A percentile compares a stretch with the other conserved stretches of the same genome.
phyloP scores from a whole-genome alignment of 2,888 invertebrate species.

The Lasiommata megera region DNA sequence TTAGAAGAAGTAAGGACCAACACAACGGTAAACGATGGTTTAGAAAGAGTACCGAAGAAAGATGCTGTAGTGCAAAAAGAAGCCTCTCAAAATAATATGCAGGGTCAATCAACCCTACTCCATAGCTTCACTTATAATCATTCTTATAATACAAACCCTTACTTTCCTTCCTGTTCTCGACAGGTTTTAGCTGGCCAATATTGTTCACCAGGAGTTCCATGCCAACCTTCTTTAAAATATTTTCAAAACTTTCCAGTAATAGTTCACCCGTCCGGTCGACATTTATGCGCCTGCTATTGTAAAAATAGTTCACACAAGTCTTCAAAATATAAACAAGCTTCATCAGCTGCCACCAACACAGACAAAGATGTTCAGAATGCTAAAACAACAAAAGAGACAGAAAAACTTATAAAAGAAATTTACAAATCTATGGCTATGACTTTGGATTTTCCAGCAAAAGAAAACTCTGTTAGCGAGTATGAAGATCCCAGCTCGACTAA shows the following conservation, averaged over 20 bases:
- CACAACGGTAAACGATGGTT: slow-evolving; percentile 37
- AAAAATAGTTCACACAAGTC: slow-evolving; percentile 36
- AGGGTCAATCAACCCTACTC: slow-evolving; percentile 49
- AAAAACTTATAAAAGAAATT: slow-evolving; percentile 67
- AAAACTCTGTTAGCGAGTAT: slow-evolving; percentile 43
- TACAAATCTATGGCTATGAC: slow-evolving; percentile 64
- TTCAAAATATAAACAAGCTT: slow-evolving; percentile 17
- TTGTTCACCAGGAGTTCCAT: slow-evolving; percentile 41
- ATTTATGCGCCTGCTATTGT: slow-evolving; percentile 47
- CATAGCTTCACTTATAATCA: slow-evolving; percentile 58
- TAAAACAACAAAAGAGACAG: slow-evolving; percentile 49
- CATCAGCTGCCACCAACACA: slow-evolving; percentile 54
- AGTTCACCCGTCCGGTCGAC: slow-evolving; percentile 47
- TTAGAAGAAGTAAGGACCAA: slow-evolving; percentile 63
- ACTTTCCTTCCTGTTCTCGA: slow-evolving; percentile 46
- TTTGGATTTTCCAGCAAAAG: slow-evolving; percentile 47
- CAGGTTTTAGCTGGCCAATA: slow-evolving; percentile 42
- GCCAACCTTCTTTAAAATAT: slow-evolving; percentile 42
- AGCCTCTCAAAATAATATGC: slow-evolving; percentile 47
- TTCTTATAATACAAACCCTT: slow-evolving; percentile 47
- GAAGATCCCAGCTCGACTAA: slow-evolving; percentile 35
- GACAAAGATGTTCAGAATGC: slow-evolving; percentile 35
- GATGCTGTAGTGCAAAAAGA: slow-evolving; percentile 62
- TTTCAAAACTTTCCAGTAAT: slow-evolving; percentile 59
- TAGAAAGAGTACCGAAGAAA: slow-evolving; percentile 45